Evolutionary conservation across 2,888 invertebrate species (phyloP), one percentile per base, ranked within the genome.

Genomic region (Nymphalis polychloros): DNA sequence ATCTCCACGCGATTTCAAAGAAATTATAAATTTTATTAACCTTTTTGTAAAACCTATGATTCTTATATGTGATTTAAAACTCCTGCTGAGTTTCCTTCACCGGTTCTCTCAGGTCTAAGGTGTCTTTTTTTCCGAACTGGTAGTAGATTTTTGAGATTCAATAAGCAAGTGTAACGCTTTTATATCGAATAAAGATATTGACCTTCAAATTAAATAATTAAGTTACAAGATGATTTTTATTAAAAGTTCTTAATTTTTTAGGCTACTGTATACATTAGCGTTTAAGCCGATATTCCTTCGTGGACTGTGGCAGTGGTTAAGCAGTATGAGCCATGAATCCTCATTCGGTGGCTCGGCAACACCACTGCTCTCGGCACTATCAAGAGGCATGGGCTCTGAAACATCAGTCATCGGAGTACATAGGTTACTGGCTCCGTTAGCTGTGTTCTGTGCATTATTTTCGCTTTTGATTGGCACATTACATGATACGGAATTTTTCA

Each of bases 381-480:
- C 95, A 0, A 91, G 95, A n/a, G 96, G 96, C 0, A 90, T 95
- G 78, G 93, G 93, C 0, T 87, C 94, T 4, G 92, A 93, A 23
- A 77, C 85, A 65, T 89, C 94, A 0, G 92, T 93, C 8, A 93
- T 93, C 17, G 95, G 96, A 72, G 94, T 95, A 5, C 93, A 95
- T 20, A 93, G 94, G 17, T 94, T 97, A 19, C 93, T 97, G 16
- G 97, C 97, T 0, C 93, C 97, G 0, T 82, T 98, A 48, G 96
- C 97, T 0, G 95, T 97, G 1, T 98, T 98, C 87, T 97, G 97
- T 82, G 95, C 97, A 1, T 88, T 97, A 0, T 97, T 97, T 82
- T 96, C 96, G 55, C 93, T 97, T 50, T 91, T 97, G 5, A 94
- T 98, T 61, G 95, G 96, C 0, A 97, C 97, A 0, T 85, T 98